A percentile compares a stretch with the other conserved stretches of the same genome.
These are phyloP conservation scores for Acanthornis magna DNA, from an alignment of 2,797 vertebrate genomes.

Conservation along the genomic window DNA sequence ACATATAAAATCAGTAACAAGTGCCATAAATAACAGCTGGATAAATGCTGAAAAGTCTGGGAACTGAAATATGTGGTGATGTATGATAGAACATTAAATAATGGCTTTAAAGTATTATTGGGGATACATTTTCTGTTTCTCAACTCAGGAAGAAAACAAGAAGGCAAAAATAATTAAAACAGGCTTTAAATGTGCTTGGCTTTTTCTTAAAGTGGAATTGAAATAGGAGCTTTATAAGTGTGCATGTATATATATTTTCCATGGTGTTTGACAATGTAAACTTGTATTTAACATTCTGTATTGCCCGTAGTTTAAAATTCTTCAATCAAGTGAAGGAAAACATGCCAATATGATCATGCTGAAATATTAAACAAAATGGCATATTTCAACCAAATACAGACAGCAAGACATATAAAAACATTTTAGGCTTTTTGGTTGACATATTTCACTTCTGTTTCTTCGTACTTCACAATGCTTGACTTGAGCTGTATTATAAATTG, in stretches of 20 bases:
- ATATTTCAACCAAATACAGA: not conserved
- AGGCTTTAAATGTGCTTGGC: not conserved
- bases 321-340: not conserved
- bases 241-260: not conserved
- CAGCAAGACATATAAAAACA: not conserved
- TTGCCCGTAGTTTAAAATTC: not conserved
- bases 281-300: not conserved
- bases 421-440: not conserved
- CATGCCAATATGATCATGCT: not conserved
- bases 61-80: not conserved
- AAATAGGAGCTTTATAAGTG: not conserved
- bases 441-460: not conserved
- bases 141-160: not conserved
- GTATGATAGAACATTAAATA: not conserved
- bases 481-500: not conserved
- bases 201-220: not conserved
- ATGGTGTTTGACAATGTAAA: not conserved
- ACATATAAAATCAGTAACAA: not conserved
- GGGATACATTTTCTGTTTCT: not conserved
- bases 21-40: conserved; percentile 21
- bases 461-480: not conserved
- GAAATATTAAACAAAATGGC: not conserved
- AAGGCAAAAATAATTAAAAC: not conserved
- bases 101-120: conserved; percentile 41
- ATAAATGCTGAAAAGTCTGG: not conserved